Base-by-base conservation (phyloP, 2,888 invertebrate species). In the Neoscelio sp. region DNA sequence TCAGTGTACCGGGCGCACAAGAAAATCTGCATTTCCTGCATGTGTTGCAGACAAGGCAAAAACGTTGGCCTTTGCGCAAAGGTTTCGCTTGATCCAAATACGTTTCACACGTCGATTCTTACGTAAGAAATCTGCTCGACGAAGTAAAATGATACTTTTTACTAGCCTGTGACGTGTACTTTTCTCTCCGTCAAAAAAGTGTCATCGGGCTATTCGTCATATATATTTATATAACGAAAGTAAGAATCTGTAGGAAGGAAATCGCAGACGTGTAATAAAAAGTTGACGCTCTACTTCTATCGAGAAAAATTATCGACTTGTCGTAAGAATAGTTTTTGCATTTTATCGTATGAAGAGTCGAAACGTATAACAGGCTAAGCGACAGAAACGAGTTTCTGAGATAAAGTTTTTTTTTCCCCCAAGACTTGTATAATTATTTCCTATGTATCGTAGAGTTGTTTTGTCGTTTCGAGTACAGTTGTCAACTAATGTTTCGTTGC, bases 11-110 rank as follows among this genome's bases (percentile, higher is more conserved):
- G n/a, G n/a, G n/a, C n/a, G n/a, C n/a, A n/a, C n/a, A n/a, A n/a
- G n/a, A n/a, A n/a, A n/a, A n/a, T n/a, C n/a, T n/a, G 40, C 46
- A 13, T 13, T 44, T 46, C 40, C 30, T 18, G 52, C 60, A 35
- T 40, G 54, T 64, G 62, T 73, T 60, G 64, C 46, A 54, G 64
- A 64, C 48, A 70, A 70, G 50, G 46, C 44, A 44, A 38, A 54
- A 18, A 35, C 60, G 52, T 15, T 42, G 13, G 65, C 10, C 18
- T 38, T 44, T 0, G 30, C 6, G 50, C 38, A 13, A 38, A 30
- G 54, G 62, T 64, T 64, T 54, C 38, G 46, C 13, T 40, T 20
- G 20, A 46, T 56, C 28, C 40, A 12, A 30, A 33, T 33, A 33
- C 48, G 10, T 48, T 64, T 64, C 46, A 33, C 18, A 50, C 23